phyloP scores from a whole-genome alignment of 2,113 vertebrate genomes.

The Petroica traversi region DNA sequence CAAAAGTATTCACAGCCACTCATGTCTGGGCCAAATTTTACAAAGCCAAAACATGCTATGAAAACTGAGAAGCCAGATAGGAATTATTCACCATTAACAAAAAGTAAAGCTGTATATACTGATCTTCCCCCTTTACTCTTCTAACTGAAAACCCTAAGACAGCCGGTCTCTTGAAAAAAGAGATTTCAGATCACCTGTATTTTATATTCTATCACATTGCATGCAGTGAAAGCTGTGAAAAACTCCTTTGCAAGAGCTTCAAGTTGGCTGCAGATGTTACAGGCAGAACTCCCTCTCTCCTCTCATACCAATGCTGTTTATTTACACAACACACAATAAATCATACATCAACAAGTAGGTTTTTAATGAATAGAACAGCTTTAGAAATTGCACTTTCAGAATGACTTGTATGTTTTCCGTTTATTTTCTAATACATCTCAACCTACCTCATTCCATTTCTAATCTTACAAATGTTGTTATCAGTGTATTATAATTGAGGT shows the following conservation, averaged over 20 bases:
- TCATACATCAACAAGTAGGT: neutral
- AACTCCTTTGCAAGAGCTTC: neutral
- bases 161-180: accelerated
- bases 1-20: neutral
- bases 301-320: neutral
- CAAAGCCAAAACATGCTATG: neutral
- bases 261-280: neutral
- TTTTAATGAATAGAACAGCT: neutral
- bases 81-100: neutral
- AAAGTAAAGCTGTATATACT: neutral
- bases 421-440: conserved; percentile 3
- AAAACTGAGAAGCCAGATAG: neutral
- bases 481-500: conserved; percentile 1
- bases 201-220: neutral
- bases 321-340: neutral
- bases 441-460: neutral
- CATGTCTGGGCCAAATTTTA: neutral
- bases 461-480: conserved; percentile 8
- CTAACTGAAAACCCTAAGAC: neutral
- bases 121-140: neutral
- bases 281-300: neutral
- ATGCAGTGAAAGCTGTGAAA: neutral
- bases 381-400: neutral
- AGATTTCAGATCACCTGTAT: neutral
- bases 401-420: neutral